Evolutionary conservation across 2,797 vertebrate species (phyloP), one percentile per base, ranked within the genome.

Genomic region (Ceyx erithaca): DNA sequence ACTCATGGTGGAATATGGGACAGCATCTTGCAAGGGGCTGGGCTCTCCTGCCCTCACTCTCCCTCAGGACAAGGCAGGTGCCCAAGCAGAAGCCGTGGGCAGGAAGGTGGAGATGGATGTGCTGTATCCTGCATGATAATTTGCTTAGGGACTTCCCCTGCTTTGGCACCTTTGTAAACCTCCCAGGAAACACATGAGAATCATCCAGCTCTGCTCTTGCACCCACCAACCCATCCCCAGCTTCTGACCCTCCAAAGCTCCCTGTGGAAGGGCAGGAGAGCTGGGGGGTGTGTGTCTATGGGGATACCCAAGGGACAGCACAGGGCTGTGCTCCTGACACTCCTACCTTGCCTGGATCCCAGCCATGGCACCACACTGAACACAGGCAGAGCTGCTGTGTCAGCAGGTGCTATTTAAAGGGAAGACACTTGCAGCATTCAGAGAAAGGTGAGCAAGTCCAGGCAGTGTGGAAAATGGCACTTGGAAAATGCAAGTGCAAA

Each of bases 361-460:
- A 37, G 82, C 82, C 51, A 73, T 4, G 3, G 49, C 58, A 57
- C 64, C 75, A 41, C 5, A 9, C 45, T 57, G 61, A 81, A 82
- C 33, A 69, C 54, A 62, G 62, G 51, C 62, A 79, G 59, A 59
- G 75, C 41, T 80, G 91, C 87, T 28, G 54, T 23, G 62, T 87
- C 91, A 95, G 93, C 90, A 90, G 81, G 46, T 86, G n/a, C 91
- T 92, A 67, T 66, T 93, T 68, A 80, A 90, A 93, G 86, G 35
- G 52, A 91, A 91, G 85, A 75, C 61, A 85, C 58, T 63, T 55
- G 31, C 66, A 86, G 71, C 62, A 21, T 68, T 93, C 12, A 10
- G 52, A 71, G 83, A 93, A 78, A 59, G 86, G 62, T 14, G 4
- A 92, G 80, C 88, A 94, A 93, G 86, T 85, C 81, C 49, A 82